Evolutionary conservation across 2,113 vertebrate genomes (phyloP).

Genomic region (Labeo rohita): DNA sequence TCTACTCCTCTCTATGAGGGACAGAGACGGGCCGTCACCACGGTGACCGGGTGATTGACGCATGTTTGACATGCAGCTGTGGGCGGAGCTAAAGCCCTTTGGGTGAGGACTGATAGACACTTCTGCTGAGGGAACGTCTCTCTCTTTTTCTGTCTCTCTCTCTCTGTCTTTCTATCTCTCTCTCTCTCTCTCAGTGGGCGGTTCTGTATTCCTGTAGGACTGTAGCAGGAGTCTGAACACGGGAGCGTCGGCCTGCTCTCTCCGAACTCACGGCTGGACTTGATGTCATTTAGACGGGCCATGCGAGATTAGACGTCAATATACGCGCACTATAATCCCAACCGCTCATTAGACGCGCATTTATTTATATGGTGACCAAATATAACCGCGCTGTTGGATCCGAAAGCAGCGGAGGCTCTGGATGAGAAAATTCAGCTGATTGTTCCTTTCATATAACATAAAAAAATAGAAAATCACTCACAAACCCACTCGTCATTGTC

Average conservation of each 20-base stretch:
- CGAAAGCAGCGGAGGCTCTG: not conserved
- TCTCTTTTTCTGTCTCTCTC: conserved; percentile 5
- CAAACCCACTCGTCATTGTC: not conserved
- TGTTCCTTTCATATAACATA: not conserved
- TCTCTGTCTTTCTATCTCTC: conserved; percentile 22
- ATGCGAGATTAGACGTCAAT: not conserved
- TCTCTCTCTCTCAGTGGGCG: conserved; percentile 17
- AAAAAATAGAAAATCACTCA: not conserved
- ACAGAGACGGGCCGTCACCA: conserved; percentile 51
- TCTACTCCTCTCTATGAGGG: conserved; percentile 89
- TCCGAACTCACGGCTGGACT: not conserved
- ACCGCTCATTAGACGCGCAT: conserved; percentile 75
- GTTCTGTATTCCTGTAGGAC: too few species aligned
- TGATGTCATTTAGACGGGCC: not conserved
- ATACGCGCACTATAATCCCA: not conserved
- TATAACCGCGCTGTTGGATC: not conserved
- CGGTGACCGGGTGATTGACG: conserved; percentile 63
- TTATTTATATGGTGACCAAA: conserved; percentile 80
- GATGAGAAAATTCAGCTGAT: not conserved
- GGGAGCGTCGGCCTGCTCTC: not conserved
- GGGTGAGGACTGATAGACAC: not conserved
- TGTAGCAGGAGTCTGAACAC: not conserved
- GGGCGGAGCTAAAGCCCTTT: conserved; percentile 28
- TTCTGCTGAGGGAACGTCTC: conserved; percentile 15
- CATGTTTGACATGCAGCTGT: conserved; percentile 43